Percentiles rank a stretch among this genome's conserved stretches.
Evolutionary conservation across 2,888 invertebrate species (phyloP).

Genomic region (Meliscaeva auricollis): DNA sequence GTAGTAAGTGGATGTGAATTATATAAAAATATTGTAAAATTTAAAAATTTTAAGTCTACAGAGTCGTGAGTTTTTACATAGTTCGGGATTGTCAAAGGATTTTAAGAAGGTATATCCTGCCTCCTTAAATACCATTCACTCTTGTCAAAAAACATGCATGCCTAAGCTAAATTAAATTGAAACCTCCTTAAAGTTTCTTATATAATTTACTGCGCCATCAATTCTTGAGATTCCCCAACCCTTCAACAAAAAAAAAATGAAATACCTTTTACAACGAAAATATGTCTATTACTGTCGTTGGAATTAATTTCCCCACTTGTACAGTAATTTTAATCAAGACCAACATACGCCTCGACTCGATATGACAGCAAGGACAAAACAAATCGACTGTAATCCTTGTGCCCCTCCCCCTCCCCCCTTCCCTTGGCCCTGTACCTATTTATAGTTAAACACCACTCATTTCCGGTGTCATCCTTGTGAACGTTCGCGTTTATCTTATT

Average conservation of each 20-base stretch:
- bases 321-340: slow-evolving; percentile 64
- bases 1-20: no score
- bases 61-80: no score
- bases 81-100: no score
- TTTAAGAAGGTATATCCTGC: no score
- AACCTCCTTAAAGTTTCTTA: slow-evolving; percentile 13
- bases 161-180: neutral
- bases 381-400: slow-evolving; percentile 17
- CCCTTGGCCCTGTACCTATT: neutral
- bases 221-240: neutral
- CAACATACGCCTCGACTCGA: slow-evolving; percentile 41
- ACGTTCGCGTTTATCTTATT: slow-evolving; percentile 60
- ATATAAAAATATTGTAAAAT: no score
- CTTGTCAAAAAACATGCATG: neutral
- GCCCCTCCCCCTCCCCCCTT: neutral
- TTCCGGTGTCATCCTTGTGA: slow-evolving; percentile 57
- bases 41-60: no score
- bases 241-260: neutral
- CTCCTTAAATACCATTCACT: no score
- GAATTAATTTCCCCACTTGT: slow-evolving; percentile 60
- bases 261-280: slow-evolving; percentile 8
- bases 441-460: slow-evolving; percentile 46
- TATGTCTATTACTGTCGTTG: slow-evolving; percentile 35
- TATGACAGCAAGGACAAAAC: slow-evolving; percentile 47
- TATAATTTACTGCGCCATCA: slow-evolving; percentile 33